Conservation (phyloP, 2,113 vertebrate species). For the Bucco capensis region DNA sequence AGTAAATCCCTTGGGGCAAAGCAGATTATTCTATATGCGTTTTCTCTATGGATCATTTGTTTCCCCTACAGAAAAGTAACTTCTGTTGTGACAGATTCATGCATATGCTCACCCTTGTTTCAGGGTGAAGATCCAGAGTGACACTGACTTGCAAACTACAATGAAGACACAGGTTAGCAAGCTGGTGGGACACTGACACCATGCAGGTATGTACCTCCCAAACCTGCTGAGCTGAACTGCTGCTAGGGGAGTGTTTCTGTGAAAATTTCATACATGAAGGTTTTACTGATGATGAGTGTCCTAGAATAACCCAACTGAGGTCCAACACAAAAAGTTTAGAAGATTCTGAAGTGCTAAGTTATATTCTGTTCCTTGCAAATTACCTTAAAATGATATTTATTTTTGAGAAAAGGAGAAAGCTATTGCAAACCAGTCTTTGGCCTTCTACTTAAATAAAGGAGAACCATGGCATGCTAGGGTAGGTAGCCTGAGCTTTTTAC, state of each 20-base stretch:
- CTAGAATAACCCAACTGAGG: neutral
- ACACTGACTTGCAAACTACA: neutral
- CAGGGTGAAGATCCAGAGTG: neutral
- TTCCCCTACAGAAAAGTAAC: neutral
- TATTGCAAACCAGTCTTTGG: neutral
- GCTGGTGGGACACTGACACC: neutral
- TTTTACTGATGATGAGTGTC: too few species aligned
- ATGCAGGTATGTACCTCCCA: neutral
- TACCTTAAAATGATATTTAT: neutral
- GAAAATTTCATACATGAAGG: too few species aligned
- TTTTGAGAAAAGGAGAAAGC: neutral
- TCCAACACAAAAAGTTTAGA: neutral
- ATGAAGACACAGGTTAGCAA: neutral
- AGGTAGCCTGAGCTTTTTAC: neutral
- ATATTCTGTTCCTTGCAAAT: neutral
- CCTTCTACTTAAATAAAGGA: constrained; percentile 63
- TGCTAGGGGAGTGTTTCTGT: neutral
- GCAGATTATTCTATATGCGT: neutral
- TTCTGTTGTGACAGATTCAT: neutral
- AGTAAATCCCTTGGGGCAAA: constrained; percentile 40
- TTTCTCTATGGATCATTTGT: constrained; percentile 28
- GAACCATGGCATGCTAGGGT: constrained; percentile 18
- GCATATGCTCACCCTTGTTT: neutral
- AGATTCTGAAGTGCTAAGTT: neutral
- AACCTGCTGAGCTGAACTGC: neutral